These are phyloP conservation scores for Boloria selene DNA, from an alignment of 2,888 invertebrate genomes.

Conservation along the genomic window DNA sequence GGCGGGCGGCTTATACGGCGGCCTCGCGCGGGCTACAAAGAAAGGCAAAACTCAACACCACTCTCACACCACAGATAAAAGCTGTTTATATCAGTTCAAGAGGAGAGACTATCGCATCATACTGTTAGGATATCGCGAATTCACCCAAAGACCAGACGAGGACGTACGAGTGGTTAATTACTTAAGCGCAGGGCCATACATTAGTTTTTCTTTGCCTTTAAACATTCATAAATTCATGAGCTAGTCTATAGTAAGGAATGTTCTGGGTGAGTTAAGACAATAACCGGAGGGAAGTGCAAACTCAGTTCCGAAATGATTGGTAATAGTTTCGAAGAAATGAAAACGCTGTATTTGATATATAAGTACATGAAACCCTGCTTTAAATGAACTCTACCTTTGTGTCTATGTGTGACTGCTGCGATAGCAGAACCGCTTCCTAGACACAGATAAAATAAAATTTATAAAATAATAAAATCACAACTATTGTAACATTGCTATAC, in stretches of 20 bases:
- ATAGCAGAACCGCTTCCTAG: conserved; percentile 62
- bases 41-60: conserved; percentile 76
- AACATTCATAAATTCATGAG: conserved; percentile 7
- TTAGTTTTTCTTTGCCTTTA: conserved; percentile 6
- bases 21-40: conserved; percentile 74
- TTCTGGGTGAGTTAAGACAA: conserved; percentile 13
- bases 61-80: conserved; percentile 58
- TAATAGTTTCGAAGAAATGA: background rate
- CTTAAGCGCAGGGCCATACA: conserved; percentile 31
- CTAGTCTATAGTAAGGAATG: background rate
- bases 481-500: conserved; percentile 60
- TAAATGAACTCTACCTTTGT: conserved; percentile 67
- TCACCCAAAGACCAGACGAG: conserved; percentile 38
- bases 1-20: conserved; percentile 71
- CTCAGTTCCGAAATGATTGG: background rate
- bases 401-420: conserved; percentile 62
- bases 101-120: conserved; percentile 28
- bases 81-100: conserved; percentile 43
- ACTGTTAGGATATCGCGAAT: conserved; percentile 29
- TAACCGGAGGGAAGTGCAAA: conserved; percentile 4
- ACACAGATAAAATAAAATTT: conserved; percentile 53
- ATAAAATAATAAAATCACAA: conserved; percentile 29
- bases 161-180: conserved; percentile 34
- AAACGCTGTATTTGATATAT: background rate
- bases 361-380: conserved; percentile 47